Evolutionary conservation across 2,797 vertebrate species (phyloP), one percentile per base, ranked within the genome.

Genomic region (Synanceia verrucosa): DNA sequence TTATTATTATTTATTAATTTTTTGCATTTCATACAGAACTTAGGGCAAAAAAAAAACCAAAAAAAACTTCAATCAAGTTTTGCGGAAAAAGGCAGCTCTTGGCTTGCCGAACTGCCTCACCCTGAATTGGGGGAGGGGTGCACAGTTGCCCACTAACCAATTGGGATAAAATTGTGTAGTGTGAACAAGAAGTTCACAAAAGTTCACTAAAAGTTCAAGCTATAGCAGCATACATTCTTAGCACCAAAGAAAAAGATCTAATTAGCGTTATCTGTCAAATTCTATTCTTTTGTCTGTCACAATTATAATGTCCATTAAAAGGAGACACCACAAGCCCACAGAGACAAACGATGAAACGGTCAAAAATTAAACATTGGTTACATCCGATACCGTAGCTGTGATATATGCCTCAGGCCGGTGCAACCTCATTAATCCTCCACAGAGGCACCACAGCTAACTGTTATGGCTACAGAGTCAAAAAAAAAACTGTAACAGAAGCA

Each of bases 401-500:
- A 73, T 60, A 48, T 44, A 37, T 0, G 19, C 68, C 65, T 6
- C 9, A 16, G 51, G 81, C 62, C 46, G 44, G 43, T 63, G 48
- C 39, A 37, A 62, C 82, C 10, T 81, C 60, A 81, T 71, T 81
- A 53, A 76, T 79, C 78, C 52, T 85, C 79, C 79, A 83, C 65
- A 59, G 63, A 55, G 79, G 76, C 65, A 16, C 47, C 75, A 70
- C 46, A 67, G 70, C 78, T 70, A 82, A 69, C 85, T 77, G 82
- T 9, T 77, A 57, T 69, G 59, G 62, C 65, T 80, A n/a, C n/a
- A n/a, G n/a, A n/a, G n/a, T n/a, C n/a, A n/a, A 33, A 34, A 44
- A 70, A 79, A 73, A 79, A 11, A 52, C 57, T 47, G 83, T 86
- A 89, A 90, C 29, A 78, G 73, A 82, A 85, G 46, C 86, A 84